phyloP scores from a whole-genome alignment of 2,113 vertebrate genomes.

The Urocolius indicus region DNA sequence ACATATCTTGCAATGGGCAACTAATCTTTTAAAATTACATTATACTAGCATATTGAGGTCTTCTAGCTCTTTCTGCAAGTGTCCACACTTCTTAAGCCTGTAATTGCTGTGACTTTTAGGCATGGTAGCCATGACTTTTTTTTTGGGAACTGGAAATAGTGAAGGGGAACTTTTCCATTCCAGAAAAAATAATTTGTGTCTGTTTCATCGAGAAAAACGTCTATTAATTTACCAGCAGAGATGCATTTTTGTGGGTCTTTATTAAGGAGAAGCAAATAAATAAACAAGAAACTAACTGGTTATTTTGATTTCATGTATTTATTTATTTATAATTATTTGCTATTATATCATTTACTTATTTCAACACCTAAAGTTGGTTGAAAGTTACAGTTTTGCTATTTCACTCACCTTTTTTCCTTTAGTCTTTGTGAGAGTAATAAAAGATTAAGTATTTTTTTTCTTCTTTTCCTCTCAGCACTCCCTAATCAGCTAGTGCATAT shows the following conservation, averaged over 20 bases:
- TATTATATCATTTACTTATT: too few relatives aligned
- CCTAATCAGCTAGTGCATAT: neutral
- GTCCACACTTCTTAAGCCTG: rapidly evolving
- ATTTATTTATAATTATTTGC: too few relatives aligned
- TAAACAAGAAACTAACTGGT: too few relatives aligned
- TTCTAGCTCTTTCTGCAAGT: neutral
- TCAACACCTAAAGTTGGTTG: neutral
- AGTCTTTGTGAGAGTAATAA: rapidly evolving
- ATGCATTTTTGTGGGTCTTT: neutral
- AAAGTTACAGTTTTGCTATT: neutral
- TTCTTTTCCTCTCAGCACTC: neutral
- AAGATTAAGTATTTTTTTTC: too few relatives aligned
- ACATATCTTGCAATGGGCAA: neutral
- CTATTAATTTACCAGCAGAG: neutral
- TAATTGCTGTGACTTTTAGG: neutral
- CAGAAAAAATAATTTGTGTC: neutral
- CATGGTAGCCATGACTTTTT: neutral
- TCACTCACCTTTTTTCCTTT: rapidly evolving
- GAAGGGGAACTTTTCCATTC: neutral
- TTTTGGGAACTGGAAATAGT: neutral
- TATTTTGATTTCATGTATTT: too few relatives aligned
- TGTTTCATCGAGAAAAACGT: neutral
- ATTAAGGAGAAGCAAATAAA: neutral
- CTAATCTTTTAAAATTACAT: neutral
- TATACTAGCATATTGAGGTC: neutral